Evolutionary conservation across 2,888 invertebrate genomes (phyloP).

Genomic region (Graphium colonna): DNA sequence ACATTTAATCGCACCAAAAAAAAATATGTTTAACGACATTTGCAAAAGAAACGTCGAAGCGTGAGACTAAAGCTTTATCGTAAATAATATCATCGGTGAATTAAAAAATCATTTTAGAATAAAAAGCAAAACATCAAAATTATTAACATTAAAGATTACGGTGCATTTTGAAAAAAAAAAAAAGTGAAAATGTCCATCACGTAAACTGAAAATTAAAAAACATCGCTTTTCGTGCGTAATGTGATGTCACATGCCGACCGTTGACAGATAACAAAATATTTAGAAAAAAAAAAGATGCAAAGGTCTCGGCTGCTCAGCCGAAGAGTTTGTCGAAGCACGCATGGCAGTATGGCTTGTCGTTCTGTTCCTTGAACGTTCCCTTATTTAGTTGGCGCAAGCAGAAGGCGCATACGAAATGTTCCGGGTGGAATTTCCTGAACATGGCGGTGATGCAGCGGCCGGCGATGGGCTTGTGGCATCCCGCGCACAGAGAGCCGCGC

Average conservation of each 20-base stretch:
- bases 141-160: no score
- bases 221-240: neutral
- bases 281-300: neutral
- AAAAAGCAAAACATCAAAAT: no score
- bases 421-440: constrained; percentile 99
- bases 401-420: constrained; percentile 99
- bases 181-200: no score
- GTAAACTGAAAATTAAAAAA: neutral
- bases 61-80: no score
- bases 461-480: constrained; percentile 98
- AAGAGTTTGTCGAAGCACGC: constrained; percentile 98
- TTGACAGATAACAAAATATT: neutral
- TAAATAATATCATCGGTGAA: no score
- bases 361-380: constrained; percentile 99
- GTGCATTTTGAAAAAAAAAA: no score
- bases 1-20: no score
- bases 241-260: neutral
- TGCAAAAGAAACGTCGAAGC: no score
- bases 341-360: constrained; percentile 99
- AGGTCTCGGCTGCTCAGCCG: constrained; percentile 77
- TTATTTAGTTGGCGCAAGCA: constrained; percentile 98
- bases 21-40: no score
- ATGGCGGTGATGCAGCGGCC: constrained; percentile 99
- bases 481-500: constrained; percentile 97
- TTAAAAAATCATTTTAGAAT: no score